Evolutionary conservation across 2,797 vertebrate species (phyloP).

Genomic region (Parauchenoglanis ngamensis): DNA sequence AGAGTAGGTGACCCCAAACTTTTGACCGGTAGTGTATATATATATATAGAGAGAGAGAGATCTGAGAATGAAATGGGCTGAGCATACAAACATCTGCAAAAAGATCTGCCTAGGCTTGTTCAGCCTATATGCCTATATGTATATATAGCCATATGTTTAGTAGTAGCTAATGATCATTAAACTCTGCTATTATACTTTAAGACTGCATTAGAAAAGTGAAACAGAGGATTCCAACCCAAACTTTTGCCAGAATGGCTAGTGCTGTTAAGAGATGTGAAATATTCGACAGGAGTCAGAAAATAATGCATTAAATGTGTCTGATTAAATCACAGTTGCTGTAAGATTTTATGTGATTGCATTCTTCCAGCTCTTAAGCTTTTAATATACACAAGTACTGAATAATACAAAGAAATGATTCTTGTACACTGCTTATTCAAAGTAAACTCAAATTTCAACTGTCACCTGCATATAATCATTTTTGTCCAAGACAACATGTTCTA

Average conservation of each 20-base stretch:
- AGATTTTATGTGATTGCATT: not conserved
- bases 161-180: not conserved
- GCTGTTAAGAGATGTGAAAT: not conserved
- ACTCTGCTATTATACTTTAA: not conserved
- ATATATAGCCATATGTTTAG: not conserved
- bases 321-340: not conserved
- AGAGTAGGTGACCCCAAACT: too few relatives aligned
- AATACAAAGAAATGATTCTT: not conserved
- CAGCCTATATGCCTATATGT: not conserved
- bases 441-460: not conserved
- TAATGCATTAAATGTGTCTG: not conserved
- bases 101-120: not conserved
- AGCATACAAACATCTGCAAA: not conserved
- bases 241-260: not conserved
- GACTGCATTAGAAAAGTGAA: not conserved
- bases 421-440: not conserved
- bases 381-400: not conserved
- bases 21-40: too few relatives aligned
- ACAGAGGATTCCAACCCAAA: not conserved
- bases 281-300: not conserved
- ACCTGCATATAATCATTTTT: not conserved
- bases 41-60: not conserved
- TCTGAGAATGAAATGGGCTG: not conserved
- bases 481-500: slow-evolving; percentile 3
- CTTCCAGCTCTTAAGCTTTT: not conserved